Percentiles rank a stretch among this genome's conserved stretches.
Conservation (phyloP, 30 jellyfish, hydroid and myxozoan genomes). For the Aurelia coerulea region DNA sequence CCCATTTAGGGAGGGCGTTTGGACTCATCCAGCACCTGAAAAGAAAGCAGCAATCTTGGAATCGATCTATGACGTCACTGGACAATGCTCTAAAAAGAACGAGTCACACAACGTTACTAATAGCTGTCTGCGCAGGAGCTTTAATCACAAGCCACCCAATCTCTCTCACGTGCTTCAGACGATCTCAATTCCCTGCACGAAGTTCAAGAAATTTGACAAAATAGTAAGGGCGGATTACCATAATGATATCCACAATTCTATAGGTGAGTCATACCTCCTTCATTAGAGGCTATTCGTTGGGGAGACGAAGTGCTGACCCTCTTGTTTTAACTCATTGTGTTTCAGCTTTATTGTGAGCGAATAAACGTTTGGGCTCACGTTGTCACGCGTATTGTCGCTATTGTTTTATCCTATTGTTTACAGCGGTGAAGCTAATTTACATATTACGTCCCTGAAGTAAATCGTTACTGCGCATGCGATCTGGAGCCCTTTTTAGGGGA, state of each 20-base stretch:
- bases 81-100: not conserved
- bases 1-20: conserved; percentile 28
- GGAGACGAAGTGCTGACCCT: too few relatives aligned
- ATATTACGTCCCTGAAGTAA: too few relatives aligned
- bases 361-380: too few relatives aligned
- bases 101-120: too few relatives aligned
- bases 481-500: too few relatives aligned
- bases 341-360: too few relatives aligned
- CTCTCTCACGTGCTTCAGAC: conserved; percentile 49
- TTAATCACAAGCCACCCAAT: conserved; percentile 33
- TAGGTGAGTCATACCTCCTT: conserved; percentile 11
- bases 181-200: conserved; percentile 32
- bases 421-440: too few relatives aligned
- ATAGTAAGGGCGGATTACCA: conserved; percentile 36
- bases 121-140: conserved; percentile 45
- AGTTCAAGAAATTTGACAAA: conserved; percentile 5
- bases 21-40: conserved; percentile 56
- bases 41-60: not conserved
- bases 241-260: conserved; percentile 42
- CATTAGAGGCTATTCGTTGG: too few relatives aligned
- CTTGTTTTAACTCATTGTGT: too few relatives aligned
- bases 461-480: too few relatives aligned
- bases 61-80: not conserved
- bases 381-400: too few relatives aligned
- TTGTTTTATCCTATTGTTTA: too few relatives aligned